Base-by-base conservation (phyloP, 2,888 invertebrate genomes). In the Branchipolynoe longqiensis region DNA sequence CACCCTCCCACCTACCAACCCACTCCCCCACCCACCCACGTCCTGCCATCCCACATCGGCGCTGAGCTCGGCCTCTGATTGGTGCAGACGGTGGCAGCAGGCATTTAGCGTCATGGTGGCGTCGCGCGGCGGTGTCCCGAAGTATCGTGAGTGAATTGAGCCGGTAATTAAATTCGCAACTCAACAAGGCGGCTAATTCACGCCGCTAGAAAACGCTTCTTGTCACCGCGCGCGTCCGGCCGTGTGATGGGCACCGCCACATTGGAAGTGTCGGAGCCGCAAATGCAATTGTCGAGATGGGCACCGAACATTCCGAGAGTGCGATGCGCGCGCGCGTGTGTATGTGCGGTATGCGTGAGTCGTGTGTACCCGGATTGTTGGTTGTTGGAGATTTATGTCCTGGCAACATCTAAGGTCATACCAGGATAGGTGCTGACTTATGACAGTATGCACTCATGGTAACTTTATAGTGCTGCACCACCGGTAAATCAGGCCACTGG, bases 161-260 rank as follows among this genome's bases (percentile, higher is more conserved):
- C 38, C 38, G 69, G 31, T 78, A 78, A 78, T 78, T 48, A 78
- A 78, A 78, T 78, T 78, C 48, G 78, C 41, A 78, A 78, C 48
- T 78, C 78, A 78, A 78, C 78, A 48, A 78, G 78, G 78, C 54
- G 78, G 78, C 28, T 78, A 48, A 78, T 78, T 78, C 48, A 12
- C 28, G 25, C 31, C 48, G 48, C 12, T 18, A 38, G 36, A 38
- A 38, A 38, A 12, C 38, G 69, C 31, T 62, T n/a, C 62, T 62
- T 62, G 31, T 28, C 69, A n/a, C 28, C 69, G 69, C 36, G 36
- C 4, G 64, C 8, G 28, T 4, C 48, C 64, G 64, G 31, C 64
- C 14, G 48, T 18, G 38, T n/a, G 22, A 18, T 69, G 36, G 36
- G 22, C 1, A 25, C 69, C 18, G 33, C 33, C 69, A 69, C 69